phyloP scores from a whole-genome alignment of 2,888 invertebrate species.

The Pinctada fucata region DNA sequence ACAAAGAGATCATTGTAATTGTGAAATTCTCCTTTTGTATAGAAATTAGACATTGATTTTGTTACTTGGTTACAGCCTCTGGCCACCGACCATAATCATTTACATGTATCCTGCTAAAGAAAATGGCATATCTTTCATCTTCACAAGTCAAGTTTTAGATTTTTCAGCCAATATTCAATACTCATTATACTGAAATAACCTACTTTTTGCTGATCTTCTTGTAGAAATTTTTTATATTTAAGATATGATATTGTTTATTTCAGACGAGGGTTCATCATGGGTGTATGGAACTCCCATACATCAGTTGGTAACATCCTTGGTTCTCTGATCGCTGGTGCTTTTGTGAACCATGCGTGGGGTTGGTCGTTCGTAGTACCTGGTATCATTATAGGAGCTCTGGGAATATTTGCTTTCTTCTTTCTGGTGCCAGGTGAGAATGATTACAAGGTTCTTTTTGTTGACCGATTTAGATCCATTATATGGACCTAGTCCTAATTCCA shows the following conservation, averaged over 20 bases:
- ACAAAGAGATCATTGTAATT: too few relatives aligned
- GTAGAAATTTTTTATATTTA: too few relatives aligned
- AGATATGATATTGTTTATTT: conserved; percentile 27
- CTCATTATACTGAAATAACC: too few relatives aligned
- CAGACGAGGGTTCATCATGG: conserved; percentile 87
- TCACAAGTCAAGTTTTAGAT: too few relatives aligned
- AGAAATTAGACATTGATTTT: too few relatives aligned
- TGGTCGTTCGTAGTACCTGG: conserved; percentile 95
- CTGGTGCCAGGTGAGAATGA: conserved; percentile 82
- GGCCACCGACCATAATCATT: too few relatives aligned
- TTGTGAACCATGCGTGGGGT: conserved; percentile 89
- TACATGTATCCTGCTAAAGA: too few relatives aligned
- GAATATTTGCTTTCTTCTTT: conserved; percentile 87
- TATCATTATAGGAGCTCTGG: conserved; percentile 81
- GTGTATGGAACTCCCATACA: conserved; percentile 98
- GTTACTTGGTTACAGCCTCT: too few relatives aligned
- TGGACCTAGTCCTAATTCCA: neutral
- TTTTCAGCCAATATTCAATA: too few relatives aligned
- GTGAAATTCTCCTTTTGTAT: too few relatives aligned
- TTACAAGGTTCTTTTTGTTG: neutral
- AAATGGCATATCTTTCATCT: too few relatives aligned
- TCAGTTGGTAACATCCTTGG: conserved; percentile 96
- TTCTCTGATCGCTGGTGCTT: conserved; percentile 90
- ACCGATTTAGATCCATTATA: neutral
- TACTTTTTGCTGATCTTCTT: too few relatives aligned